phyloP scores from a whole-genome alignment of 2,113 vertebrate species.

The Xerus inauris region DNA sequence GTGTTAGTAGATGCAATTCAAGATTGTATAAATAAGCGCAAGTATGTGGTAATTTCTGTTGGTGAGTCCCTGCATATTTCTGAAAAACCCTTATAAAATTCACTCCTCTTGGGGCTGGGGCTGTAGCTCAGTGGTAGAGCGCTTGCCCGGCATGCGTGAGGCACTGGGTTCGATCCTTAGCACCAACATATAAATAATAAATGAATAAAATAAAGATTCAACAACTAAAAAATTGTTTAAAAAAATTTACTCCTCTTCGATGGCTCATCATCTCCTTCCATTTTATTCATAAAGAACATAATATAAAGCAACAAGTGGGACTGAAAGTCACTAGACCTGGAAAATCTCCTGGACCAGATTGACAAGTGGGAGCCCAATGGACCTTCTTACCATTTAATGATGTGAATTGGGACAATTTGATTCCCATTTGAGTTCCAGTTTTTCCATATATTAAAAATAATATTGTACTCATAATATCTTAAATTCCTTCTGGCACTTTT shows the following conservation, averaged over 20 bases:
- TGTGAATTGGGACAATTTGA: background rate
- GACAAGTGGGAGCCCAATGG: background rate
- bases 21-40: background rate
- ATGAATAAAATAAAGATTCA: too few relatives aligned
- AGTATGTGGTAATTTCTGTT: background rate
- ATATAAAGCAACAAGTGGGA: background rate
- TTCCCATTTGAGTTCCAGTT: background rate
- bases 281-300: background rate
- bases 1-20: background rate
- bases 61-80: background rate
- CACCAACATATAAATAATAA: too few relatives aligned
- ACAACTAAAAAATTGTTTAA: too few relatives aligned
- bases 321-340: background rate
- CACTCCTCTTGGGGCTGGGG: too few relatives aligned
- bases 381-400: rapidly evolving
- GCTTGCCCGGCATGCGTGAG: too few relatives aligned
- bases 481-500: background rate
- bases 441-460: background rate
- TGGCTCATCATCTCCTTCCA: background rate
- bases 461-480: background rate
- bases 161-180: too few relatives aligned
- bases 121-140: too few relatives aligned
- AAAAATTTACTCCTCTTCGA: background rate
- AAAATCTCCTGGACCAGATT: background rate
- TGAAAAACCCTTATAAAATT: background rate